Evolutionary conservation across 2,113 vertebrate genomes (phyloP), one percentile per base, ranked within the genome.

Genomic region (Rattus rattus): DNA sequence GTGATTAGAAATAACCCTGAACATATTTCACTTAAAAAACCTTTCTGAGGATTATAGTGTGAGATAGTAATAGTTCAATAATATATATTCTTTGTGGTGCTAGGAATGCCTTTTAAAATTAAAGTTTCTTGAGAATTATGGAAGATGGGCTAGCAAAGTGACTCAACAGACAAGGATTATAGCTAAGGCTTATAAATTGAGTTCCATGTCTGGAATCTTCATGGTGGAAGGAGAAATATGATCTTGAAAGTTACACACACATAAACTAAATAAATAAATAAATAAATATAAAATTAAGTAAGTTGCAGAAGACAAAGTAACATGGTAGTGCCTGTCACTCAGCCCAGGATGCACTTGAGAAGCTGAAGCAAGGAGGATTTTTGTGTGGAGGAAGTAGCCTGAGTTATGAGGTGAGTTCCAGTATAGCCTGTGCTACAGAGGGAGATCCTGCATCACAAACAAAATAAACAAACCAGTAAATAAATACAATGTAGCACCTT

Each of bases 21-120:
- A 77, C 88, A 90, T 5, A 95, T 39, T 84, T 94, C 28, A 85
- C 28, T 77, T 22, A 26, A 79, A n/a, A 63, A 61, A 1, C 19
- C 11, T 59, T 39, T 36, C 54, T 61, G 36, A 83, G 22, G 43
- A 83, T 87, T 96, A 77, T 7, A 93, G 47, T 83, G 17, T 36
- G 59, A 86, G 61, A 91, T 22, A 89, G 22, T 94, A 85, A 75
- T 33, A 59, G n/a, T 72, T 43, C 7, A 77, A 69, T 90, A 67
- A 56, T 86, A 80, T 36, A 36, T 72, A 47, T 61, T 61, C n/a
- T 88, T 88, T 88, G 20, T 72, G 12, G 20, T 88, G 20, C 47
- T 72, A 11, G 83, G 67, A 56, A n/a, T 72, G 2, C 52, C 52
- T 67, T 43, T 93, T 77, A 93, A 90, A 92, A 75, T 91, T 94